Base-by-base conservation (phyloP, 2,888 invertebrate species). In the Thecocarcelia acutangulata region DNA sequence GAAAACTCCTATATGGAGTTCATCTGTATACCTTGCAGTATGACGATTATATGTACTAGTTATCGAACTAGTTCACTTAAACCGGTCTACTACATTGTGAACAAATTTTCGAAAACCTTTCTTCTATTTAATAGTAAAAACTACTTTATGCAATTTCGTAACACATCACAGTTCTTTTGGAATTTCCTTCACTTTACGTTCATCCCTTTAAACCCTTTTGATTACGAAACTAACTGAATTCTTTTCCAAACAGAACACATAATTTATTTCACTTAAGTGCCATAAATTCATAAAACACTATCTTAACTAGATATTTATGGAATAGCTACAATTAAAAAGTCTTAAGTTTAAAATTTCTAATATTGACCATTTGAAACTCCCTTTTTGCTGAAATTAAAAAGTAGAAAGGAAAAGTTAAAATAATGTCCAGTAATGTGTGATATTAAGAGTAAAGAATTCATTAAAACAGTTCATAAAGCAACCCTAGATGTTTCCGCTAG, bases 211-310 rank as follows among this genome's bases (percentile, higher is more conserved):
- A 48, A 70, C 59, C 77, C 66, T 72, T 77, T 76, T 17, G 50
- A 24, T 13, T 66, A 64, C 77, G 42, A 12, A 50, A 42, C 50
- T 61, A 1, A 33, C 6, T 33, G 69, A 58, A 48, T 54, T 63
- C 70, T 24, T 58, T 19, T 40, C 33, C 40, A 46, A 72, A 66
- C 54, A 54, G 69, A 54, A 68, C 46, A 54, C 17, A 42, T 40
- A 70, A 74, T 88, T 87, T 88, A 88, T 88, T 5, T 4, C 88
- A 88, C 87, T 87, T 87, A 87, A 88, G 87, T 86, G 86, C 87
- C 88, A 88, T 89, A 89, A 89, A 89, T 88, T 89, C 87, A 87
- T 87, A 85, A 86, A 87, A 88, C 87, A 87, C 85, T 85, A 85
- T 86, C 85, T 84, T 87, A 87, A 87, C 86, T 86, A 87, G 86